phyloP scores from a whole-genome alignment of 2,888 invertebrate genomes.

The Drosophila recens region DNA sequence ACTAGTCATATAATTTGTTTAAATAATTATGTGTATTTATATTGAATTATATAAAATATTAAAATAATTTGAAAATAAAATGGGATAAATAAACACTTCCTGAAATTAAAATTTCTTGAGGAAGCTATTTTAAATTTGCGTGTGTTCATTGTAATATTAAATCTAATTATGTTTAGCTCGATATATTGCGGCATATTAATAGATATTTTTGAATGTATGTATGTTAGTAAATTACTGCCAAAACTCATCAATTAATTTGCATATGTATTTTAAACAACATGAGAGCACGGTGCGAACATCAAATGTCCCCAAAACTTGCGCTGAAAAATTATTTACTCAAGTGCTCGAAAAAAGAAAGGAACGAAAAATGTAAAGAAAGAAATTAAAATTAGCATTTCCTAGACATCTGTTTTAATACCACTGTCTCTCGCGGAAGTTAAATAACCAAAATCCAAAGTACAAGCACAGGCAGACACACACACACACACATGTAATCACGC shows the following conservation, averaged over 20 bases:
- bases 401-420: constrained; percentile 7
- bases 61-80: neutral
- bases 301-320: constrained; percentile 1
- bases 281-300: neutral
- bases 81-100: neutral
- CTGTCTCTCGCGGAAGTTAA: constrained; percentile 18
- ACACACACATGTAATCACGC: neutral
- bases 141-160: neutral
- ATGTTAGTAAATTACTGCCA: constrained; percentile 3
- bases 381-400: constrained; percentile 28
- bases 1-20: neutral
- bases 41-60: neutral
- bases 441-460: constrained; percentile 22
- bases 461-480: neutral
- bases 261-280: neutral
- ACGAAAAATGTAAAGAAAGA: neutral
- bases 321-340: constrained; percentile 11
- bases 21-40: neutral
- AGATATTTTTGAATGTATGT: neutral
- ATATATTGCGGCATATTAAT: neutral
- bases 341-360: neutral
- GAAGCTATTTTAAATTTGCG: neutral
- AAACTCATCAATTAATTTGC: constrained; percentile 5
- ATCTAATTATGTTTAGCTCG: constrained; percentile 1
- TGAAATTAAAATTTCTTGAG: neutral